Base-by-base conservation (phyloP, 2,888 invertebrate species). In the Itoplectis maculator region DNA sequence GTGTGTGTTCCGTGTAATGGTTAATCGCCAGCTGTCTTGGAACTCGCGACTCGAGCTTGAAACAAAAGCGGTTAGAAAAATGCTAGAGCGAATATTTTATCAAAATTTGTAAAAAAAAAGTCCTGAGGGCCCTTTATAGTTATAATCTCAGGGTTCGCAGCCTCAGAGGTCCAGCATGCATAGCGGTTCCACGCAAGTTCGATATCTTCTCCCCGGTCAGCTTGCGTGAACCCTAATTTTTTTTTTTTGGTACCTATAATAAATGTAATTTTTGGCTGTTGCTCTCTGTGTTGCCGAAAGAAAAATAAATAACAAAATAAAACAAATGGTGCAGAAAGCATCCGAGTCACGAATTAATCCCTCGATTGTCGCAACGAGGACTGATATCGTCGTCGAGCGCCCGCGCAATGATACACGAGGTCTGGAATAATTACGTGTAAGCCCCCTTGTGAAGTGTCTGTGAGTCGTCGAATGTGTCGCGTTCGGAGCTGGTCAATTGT, bases 401-500 rank as follows among this genome's bases (percentile, higher is more conserved):
- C 47, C 29, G 66, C 59, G 76, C n/a, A 37, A 65, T 61, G 66
- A 73, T 77, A 73, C 42, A 68, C 66, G 59, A 73, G 37, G 35
- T 42, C 29, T 15, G 29, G 5, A 47, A 56, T 76, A 76, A 65
- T 15, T 70, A 56, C 65, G 69, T 68, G 56, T 13, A 77, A 78
- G 81, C 77, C 66, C n/a, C 66, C 20, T 15, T 61, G 61, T 20
- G 49, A 61, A 54, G 68, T 51, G 68, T 79, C 59, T 49, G 54
- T 72, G 56, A 79, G 66, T 35, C 65, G 47, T 68, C 35, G 20
- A 69, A 37, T 61, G 61, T 75, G 37, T 74, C 63, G 18, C 37
- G 63, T 45, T 42, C n/a, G 15, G 37, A 61, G 40, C 61, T 61
- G 61, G 61, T 18, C 35, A 35, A 0, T 61, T 29, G 29, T 15